Percentiles rank a stretch among this genome's conserved stretches.
These are phyloP conservation scores for Eupithecia inturbata DNA, from an alignment of 2,888 invertebrate genomes.

Conservation along the genomic window DNA sequence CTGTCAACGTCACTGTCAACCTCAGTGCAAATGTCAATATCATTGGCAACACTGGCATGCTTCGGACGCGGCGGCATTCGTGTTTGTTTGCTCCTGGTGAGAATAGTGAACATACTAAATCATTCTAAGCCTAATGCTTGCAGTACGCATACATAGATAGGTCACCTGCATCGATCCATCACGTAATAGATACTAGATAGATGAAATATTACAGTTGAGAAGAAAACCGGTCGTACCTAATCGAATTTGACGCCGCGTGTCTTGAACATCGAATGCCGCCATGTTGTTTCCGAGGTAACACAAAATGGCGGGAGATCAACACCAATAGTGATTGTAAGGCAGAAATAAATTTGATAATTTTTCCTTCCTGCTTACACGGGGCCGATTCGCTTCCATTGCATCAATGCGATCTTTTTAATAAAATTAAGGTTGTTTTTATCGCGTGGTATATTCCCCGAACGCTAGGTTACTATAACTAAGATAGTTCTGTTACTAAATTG, in stretches of 20 bases:
- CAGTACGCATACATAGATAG: slow-evolving; percentile 23
- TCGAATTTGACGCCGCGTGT: slow-evolving; percentile 20
- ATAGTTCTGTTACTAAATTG: slow-evolving; percentile 63
- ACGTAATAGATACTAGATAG: slow-evolving; percentile 27
- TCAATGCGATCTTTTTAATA: slow-evolving; percentile 49
- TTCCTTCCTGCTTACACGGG: slow-evolving; percentile 64
- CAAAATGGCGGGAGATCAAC: slow-evolving; percentile 60
- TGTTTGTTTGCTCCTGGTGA: slow-evolving; percentile 30
- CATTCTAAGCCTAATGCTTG: slow-evolving; percentile 15
- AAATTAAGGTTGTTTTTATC: slow-evolving; percentile 45
- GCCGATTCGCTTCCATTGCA: slow-evolving; percentile 63
- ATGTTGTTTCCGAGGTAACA: slow-evolving; percentile 53
- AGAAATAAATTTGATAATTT: slow-evolving; percentile 63
- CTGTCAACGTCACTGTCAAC: slow-evolving; percentile 24
- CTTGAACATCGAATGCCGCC: slow-evolving; percentile 42
- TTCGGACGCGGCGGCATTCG: slow-evolving; percentile 48
- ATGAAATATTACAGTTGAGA: slow-evolving; percentile 29
- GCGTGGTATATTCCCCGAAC: slow-evolving; percentile 57
- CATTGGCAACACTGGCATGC: slow-evolving; percentile 45
- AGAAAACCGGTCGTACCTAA: slow-evolving; percentile 10
- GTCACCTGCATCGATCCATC: slow-evolving; percentile 31
- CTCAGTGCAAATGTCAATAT: slow-evolving; percentile 22
- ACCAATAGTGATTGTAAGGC: slow-evolving; percentile 67
- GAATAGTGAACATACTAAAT: slow-evolving; percentile 8
- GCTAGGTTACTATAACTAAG: slow-evolving; percentile 59